Conservation (phyloP, 2,113 vertebrate genomes). For the Apteryx mantelli region DNA sequence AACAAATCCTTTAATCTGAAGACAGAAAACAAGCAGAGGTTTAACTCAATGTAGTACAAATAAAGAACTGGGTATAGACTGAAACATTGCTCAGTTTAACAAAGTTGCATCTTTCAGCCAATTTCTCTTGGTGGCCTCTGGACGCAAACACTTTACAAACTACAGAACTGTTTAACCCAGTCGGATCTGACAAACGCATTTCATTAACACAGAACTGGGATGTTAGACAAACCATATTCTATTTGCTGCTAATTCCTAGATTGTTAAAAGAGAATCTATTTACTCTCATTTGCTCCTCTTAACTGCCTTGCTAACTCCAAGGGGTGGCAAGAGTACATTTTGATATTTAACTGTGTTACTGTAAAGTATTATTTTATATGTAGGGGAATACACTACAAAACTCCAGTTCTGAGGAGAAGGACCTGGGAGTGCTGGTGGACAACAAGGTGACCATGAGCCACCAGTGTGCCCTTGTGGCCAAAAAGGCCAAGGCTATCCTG, state of each 20-base stretch:
- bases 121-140: not conserved
- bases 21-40: not conserved
- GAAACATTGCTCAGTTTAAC: not conserved
- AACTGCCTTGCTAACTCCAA: not conserved
- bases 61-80: not conserved
- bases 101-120: not conserved
- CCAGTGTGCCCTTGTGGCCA: no score
- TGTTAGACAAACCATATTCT: not conserved
- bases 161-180: not conserved
- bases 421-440: no score
- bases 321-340: not conserved
- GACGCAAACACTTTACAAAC: not conserved
- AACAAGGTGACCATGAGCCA: no score
- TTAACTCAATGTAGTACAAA: not conserved
- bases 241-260: not conserved
- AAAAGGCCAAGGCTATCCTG: no score
- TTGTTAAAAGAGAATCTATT: not conserved
- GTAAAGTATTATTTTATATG: not conserved
- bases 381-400: not conserved
- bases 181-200: not conserved
- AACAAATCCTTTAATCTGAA: conserved; percentile 86
- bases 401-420: no score
- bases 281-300: not conserved
- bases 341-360: not conserved
- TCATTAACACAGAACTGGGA: not conserved